These are phyloP conservation scores for Adelognathus sp. DNA, from an alignment of 2,888 invertebrate species.

Conservation along the genomic window DNA sequence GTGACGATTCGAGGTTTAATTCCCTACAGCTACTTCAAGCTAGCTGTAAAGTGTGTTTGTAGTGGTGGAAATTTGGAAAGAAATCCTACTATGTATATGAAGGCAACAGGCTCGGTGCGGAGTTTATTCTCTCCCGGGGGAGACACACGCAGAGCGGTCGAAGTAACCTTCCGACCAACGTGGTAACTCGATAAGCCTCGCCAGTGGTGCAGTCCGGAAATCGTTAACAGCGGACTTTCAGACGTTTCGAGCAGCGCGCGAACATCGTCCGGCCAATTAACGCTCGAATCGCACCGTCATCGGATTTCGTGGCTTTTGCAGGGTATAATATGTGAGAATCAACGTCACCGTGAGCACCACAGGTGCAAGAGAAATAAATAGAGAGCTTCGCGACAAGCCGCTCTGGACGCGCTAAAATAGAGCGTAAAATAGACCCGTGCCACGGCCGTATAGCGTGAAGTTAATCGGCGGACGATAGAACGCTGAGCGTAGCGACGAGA, in stretches of 20 bases:
- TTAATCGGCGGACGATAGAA: conserved; percentile 54
- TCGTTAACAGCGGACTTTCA: conserved; percentile 34
- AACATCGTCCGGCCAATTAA: conserved; percentile 48
- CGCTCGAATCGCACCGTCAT: conserved; percentile 35
- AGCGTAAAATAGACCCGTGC: conserved; percentile 57
- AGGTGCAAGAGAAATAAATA: conserved; percentile 54
- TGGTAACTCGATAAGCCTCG: conserved; percentile 44
- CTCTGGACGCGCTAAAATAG: conserved; percentile 40
- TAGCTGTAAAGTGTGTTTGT: too few species aligned
- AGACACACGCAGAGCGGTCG: conserved; percentile 15
- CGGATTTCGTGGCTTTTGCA: conserved; percentile 36
- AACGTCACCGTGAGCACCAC: conserved; percentile 40
- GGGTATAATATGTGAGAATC: conserved; percentile 5
- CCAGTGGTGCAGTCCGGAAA: conserved; percentile 44
- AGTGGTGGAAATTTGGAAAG: too few species aligned
- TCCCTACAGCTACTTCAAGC: too few species aligned
- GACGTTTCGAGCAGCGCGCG: conserved; percentile 1
- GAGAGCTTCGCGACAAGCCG: conserved; percentile 9
- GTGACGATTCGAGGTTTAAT: too few species aligned
- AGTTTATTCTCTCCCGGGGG: too few species aligned
- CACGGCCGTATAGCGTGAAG: conserved; percentile 39
- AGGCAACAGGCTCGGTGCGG: background rate
- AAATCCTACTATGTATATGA: too few species aligned
- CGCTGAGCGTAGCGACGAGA: conserved; percentile 31
- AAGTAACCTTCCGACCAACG: conserved; percentile 10